Conservation (phyloP, 1,140 invertebrate species). For the Leguminivora glycinivorella region DNA sequence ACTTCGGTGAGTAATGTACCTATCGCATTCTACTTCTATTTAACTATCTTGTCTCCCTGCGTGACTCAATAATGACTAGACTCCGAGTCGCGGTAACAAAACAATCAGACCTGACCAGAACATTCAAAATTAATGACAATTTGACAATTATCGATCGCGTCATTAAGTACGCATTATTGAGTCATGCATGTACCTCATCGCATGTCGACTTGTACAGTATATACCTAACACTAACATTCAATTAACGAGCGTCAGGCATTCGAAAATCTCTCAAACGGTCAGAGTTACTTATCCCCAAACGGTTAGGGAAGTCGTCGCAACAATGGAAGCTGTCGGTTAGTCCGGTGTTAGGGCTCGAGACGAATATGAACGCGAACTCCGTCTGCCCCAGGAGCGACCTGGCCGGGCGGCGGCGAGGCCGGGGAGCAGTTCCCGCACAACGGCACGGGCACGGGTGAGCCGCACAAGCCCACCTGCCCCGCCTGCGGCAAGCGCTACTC, state of each 20-base stretch:
- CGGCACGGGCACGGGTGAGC: constrained; percentile 40
- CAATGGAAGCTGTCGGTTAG: constrained; percentile 52
- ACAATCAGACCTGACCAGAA: constrained; percentile 54
- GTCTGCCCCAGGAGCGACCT: constrained; percentile 71
- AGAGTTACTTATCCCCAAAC: constrained; percentile 35
- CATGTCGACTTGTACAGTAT: constrained; percentile 33
- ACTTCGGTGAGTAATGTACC: constrained; percentile 86
- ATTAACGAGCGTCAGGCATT: constrained; percentile 51
- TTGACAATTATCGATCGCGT: constrained; percentile 38
- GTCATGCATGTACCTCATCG: constrained; percentile 58
- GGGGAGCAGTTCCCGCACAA: constrained; percentile 24
- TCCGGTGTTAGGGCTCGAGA: constrained; percentile 36
- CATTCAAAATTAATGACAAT: constrained; percentile 40
- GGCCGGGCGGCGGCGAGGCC: constrained; percentile 49
- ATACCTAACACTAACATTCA: constrained; percentile 62
- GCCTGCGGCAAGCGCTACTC: constrained; percentile 85
- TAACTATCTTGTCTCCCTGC: constrained; percentile 43
- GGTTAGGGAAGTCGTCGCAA: constrained; percentile 42
- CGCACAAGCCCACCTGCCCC: constrained; percentile 81
- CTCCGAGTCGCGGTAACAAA: constrained; percentile 42
- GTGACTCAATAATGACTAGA: constrained; percentile 58
- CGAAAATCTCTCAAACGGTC: constrained; percentile 43
- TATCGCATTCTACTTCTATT: constrained; percentile 34
- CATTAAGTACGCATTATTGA: constrained; percentile 70
- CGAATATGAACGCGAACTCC: constrained; percentile 61